Conservation (phyloP, 2,797 vertebrate species). For the Falco biarmicus region DNA sequence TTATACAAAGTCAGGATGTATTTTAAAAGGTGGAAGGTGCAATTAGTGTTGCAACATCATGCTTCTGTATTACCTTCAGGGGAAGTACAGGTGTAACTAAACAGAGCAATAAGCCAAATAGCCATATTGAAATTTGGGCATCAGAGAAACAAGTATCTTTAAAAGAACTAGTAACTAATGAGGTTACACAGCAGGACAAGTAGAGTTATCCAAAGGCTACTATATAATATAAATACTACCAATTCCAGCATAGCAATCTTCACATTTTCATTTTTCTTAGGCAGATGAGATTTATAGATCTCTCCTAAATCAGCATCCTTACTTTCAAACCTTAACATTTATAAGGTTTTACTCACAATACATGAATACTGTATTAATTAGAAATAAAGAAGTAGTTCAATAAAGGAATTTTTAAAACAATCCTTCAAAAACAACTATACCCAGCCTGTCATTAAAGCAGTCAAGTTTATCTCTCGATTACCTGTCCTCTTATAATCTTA, state of each 20-base stretch:
- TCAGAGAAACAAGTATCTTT: not conserved
- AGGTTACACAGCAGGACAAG: not conserved
- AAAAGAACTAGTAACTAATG: not conserved
- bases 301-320: not conserved
- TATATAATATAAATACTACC: not conserved
- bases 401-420: not conserved
- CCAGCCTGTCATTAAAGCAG: not conserved
- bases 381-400: not conserved
- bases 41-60: not conserved
- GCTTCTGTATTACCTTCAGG: not conserved
- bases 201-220: not conserved
- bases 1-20: not conserved
- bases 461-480: not conserved
- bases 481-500: not conserved
- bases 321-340: not conserved
- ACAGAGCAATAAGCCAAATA: not conserved
- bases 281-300: not conserved
- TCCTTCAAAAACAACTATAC: not conserved
- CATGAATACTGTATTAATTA: not conserved
- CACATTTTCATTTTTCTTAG: not conserved
- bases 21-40: not conserved
- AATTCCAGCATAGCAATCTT: not conserved
- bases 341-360: not conserved
- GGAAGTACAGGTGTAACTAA: not conserved
- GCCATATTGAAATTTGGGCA: not conserved